Base-by-base conservation (phyloP, 2,797 vertebrate species). In the Neosalanx taihuensis region DNA sequence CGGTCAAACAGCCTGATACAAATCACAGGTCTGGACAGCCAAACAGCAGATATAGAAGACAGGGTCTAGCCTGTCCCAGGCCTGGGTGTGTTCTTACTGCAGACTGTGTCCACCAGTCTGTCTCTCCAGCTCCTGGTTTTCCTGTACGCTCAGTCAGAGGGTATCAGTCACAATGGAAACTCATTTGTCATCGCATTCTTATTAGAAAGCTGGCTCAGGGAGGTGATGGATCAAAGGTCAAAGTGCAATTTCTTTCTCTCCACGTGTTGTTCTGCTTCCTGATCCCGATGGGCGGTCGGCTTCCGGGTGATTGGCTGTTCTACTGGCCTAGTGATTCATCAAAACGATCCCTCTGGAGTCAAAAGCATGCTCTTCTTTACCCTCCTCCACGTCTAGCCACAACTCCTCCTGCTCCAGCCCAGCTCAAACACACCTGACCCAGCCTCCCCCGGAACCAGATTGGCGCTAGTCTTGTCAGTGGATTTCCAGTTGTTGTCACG, bases 191-290 rank as follows among this genome's bases (percentile, higher is more conserved):
- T 66, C n/a, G 7, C 46, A 17, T 10, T 66, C 6, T 66, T 13
- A 30, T 67, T 29, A 67, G 49, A 46, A 30, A 31, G 64, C 6
- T 53, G 46, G 6, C 46, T 7, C 26, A 26, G 46, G 49, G 29
- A 53, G 26, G 64, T 41, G 35, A 64, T 7, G 37, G 37, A 7
- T 10, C 6, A 41, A 65, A 64, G 31, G 20, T 66, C 41, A 51
- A 30, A 37, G 31, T 18, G 6, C 7, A 26, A 17, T 29, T 62
- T 9, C 23, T 51, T 51, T 66, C 9, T 66, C 30, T 66, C 20
- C 64, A 13, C 18, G 60, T 35, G 26, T 67, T 46, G 23, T 67
- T 53, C 46, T 13, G 10, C 64, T 67, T 66, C 64, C 26, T 66
- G 3, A 67, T 29, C 17, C 23, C n/a, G 26, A 51, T 15, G 64